These are phyloP conservation scores for Alosa alosa DNA, from an alignment of 2,113 vertebrate genomes.

Conservation along the genomic window DNA sequence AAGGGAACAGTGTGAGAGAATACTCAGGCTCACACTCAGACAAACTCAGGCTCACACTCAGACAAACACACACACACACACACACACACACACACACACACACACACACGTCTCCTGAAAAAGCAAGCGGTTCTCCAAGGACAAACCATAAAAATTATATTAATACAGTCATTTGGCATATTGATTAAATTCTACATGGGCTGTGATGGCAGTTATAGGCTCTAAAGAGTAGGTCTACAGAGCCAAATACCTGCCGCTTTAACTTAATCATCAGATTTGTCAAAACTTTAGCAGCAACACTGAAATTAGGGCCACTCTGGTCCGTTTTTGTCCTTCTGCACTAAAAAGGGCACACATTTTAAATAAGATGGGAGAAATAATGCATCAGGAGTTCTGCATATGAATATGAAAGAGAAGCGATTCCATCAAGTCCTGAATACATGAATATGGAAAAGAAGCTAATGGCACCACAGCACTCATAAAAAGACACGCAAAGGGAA, in stretches of 20 bases:
- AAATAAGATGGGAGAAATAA: background rate
- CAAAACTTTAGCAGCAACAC: background rate
- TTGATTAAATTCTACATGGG: background rate
- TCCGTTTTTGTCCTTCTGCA: background rate
- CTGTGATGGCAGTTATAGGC: background rate
- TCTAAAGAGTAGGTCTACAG: background rate
- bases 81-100: background rate
- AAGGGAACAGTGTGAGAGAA: too few species aligned
- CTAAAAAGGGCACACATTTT: background rate
- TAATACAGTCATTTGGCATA: slow-evolving; percentile 8
- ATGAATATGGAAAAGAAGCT: slow-evolving; percentile 14
- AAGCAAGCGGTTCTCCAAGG: background rate
- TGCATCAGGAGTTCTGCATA: background rate
- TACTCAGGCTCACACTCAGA: background rate
- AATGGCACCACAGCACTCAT: background rate
- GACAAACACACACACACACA: background rate
- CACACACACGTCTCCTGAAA: background rate
- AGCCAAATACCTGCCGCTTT: background rate
- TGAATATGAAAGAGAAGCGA: slow-evolving; percentile 2
- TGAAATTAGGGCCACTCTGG: background rate
- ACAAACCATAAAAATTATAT: background rate
- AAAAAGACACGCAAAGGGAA: background rate
- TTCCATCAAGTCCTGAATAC: slow-evolving; percentile 11
- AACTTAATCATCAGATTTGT: background rate
- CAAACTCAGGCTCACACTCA: background rate